Percentiles rank a stretch among this genome's conserved stretches.
These are phyloP conservation scores for Capitulum mitella DNA, from an alignment of 2,888 invertebrate genomes.

Conservation along the genomic window DNA sequence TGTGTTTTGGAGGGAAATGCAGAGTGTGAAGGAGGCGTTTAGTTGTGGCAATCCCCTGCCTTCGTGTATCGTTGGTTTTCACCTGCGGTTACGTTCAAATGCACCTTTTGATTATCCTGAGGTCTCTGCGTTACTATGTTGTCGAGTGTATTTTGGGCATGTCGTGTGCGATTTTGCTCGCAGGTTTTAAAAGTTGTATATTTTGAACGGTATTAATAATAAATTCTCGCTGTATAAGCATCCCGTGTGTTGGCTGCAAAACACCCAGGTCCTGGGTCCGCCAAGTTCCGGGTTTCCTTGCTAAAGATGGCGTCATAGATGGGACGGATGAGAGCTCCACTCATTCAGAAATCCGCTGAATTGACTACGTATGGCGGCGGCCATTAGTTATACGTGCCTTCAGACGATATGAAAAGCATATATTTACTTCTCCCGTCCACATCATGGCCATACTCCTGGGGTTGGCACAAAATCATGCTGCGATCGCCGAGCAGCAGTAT, in stretches of 20 bases:
- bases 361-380: no score
- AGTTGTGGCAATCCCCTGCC: no score
- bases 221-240: slow-evolving; percentile 17
- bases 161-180: not conserved
- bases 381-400: no score
- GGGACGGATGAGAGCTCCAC: no score
- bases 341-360: no score
- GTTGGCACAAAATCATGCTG: not conserved
- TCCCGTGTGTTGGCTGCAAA: no score
- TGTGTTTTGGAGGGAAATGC: not conserved
- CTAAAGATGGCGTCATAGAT: no score
- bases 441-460: no score
- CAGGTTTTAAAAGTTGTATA: slow-evolving; percentile 9
- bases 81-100: not conserved
- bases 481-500: not conserved
- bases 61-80: not conserved
- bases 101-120: not conserved
- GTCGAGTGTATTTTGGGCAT: not conserved
- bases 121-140: not conserved
- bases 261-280: no score
- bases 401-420: not conserved
- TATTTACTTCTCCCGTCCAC: not conserved
- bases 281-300: no score
- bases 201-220: slow-evolving; percentile 24
- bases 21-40: no score